phyloP scores from a whole-genome alignment of 2,797 vertebrate species.

The Darevskia nairensis region DNA sequence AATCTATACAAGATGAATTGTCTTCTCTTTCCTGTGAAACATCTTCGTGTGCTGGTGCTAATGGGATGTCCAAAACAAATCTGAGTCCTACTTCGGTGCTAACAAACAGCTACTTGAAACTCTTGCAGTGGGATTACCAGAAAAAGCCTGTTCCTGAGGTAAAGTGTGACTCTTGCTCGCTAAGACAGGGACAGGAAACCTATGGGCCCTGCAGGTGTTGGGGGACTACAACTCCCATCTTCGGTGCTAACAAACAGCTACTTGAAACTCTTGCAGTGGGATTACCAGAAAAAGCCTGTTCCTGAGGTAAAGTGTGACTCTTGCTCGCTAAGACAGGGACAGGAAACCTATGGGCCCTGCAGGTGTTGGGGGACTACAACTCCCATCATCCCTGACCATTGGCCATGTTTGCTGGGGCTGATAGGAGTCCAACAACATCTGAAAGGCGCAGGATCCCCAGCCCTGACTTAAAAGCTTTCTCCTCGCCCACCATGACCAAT shows the following conservation, averaged over 20 bases:
- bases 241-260: conserved; percentile 88
- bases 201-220: not conserved
- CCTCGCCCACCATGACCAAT: too few species aligned
- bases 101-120: conserved; percentile 86
- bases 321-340: not conserved
- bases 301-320: conserved; percentile 85
- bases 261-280: conserved; percentile 88
- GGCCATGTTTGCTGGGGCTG: not conserved
- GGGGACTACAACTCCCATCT: conserved; percentile 25
- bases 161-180: conserved; percentile 22
- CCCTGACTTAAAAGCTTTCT: not conserved
- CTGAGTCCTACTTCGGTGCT: conserved; percentile 88
- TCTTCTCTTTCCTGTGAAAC: conserved; percentile 70
- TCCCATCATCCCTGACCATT: not conserved
- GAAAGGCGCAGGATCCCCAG: not conserved
- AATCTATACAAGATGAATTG: conserved; percentile 84
- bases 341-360: not conserved
- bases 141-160: conserved; percentile 90
- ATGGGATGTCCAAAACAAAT: conserved; percentile 71
- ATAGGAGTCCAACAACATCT: not conserved
- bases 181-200: not conserved
- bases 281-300: conserved; percentile 81
- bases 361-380: not conserved
- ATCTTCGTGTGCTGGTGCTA: conserved; percentile 68
- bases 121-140: conserved; percentile 87